Evolutionary conservation across 92 coral and sea anemone genomes (phyloP).

Genomic region (Porites evermanni): DNA sequence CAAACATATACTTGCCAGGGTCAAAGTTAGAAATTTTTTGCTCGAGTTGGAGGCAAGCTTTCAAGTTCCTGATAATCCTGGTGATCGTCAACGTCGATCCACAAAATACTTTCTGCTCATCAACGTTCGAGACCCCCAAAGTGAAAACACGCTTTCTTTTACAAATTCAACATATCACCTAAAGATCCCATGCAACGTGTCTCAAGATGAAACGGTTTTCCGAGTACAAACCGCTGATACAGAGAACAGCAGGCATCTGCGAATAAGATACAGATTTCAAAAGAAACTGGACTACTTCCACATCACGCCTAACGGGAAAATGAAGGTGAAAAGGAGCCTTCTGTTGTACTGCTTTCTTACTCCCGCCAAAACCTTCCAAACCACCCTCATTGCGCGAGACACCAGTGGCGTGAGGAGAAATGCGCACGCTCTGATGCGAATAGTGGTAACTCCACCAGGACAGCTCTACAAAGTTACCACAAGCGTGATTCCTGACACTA

Average conservation of each 20-base stretch:
- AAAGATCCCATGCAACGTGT: constrained; percentile 86
- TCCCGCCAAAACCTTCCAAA: constrained; percentile 52
- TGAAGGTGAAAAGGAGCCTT: constrained; percentile 73
- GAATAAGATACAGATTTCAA: constrained; percentile 77
- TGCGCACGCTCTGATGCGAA: constrained; percentile 73
- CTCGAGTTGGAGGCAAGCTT: constrained; percentile 89
- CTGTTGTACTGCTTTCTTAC: constrained; percentile 67
- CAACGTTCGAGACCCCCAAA: constrained; percentile 67
- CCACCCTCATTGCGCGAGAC: constrained; percentile 80
- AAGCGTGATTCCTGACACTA: background rate
- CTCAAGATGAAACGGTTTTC: constrained; percentile 77
- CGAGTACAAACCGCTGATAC: constrained; percentile 73
- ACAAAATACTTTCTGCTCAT: constrained; percentile 85
- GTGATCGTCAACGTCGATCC: constrained; percentile 43
- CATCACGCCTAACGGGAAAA: constrained; percentile 87
- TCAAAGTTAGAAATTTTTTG: constrained; percentile 65
- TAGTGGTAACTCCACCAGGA: constrained; percentile 83
- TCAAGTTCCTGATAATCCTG: constrained; percentile 54
- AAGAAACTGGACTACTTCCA: constrained; percentile 78
- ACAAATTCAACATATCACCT: constrained; percentile 72
- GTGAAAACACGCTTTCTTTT: constrained; percentile 76
- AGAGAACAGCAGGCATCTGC: constrained; percentile 68
- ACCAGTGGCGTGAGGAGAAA: constrained; percentile 57
- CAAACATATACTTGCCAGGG: constrained; percentile 75
- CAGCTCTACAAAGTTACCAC: constrained; percentile 51